Base-by-base conservation (phyloP, 2,797 vertebrate genomes). In the Taenioides sp. region DNA sequence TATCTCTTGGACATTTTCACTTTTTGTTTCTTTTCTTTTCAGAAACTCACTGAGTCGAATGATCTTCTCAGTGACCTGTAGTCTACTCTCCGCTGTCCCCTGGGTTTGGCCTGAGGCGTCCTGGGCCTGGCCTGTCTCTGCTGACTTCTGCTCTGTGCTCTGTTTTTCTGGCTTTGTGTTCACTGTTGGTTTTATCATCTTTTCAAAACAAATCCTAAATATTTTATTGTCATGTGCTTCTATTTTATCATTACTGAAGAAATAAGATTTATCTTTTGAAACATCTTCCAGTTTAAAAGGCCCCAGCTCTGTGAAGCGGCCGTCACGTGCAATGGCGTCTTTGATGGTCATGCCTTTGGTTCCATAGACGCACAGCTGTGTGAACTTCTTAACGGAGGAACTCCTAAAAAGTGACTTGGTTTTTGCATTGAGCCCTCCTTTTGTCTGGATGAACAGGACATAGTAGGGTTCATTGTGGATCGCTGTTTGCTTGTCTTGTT, bases 331-430 rank as follows among this genome's bases (percentile, higher is more conserved):
- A 54, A 84, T 65, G 70, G 72, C 75, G 0, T 83, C 59, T 12
- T 49, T 5, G 16, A 83, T 75, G 2, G 71, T 80, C 16, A 34
- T 77, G 4, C 16, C 65, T 64, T 77, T 78, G 27, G 71, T 28
- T 23, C 69, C 82, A 18, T 81, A 86, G 20, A 84, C 75, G 23
- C 65, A 55, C 9, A 84, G 43, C 49, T 11, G 47, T 25, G 70
- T 60, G 4, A 70, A 80, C 2, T 64, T 0, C 25, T 47, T 71
- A 2, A 58, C 3, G 61, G 4, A 1, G 0, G 0, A 64, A 34
- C 9, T 75, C 58, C 5, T 80, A 27, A 85, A 83, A 20, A 71
- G n/a, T 0, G 0, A 0, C 11, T 79, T 83, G 4, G 0, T 2
- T 67, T 11, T 76, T 4, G 78, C 7, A 37, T 76, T 0, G 0